A percentile compares a stretch with the other conserved stretches of the same genome.
Conservation (phyloP, 2,797 vertebrate species). For the Pitangus sulphuratus region DNA sequence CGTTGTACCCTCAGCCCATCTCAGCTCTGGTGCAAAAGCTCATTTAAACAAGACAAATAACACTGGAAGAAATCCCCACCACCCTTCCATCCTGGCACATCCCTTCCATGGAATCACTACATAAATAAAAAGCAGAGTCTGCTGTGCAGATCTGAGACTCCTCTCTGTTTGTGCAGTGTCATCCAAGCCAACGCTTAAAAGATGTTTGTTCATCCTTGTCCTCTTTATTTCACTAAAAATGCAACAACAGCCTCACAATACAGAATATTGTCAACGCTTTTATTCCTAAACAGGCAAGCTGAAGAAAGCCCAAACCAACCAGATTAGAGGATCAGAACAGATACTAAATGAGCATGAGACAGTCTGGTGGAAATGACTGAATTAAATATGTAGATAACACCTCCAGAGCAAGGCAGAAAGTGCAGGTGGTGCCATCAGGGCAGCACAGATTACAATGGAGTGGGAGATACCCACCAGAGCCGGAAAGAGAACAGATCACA, state of each 20-base stretch:
- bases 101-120: neutral
- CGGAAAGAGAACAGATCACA: slow-evolving; percentile 11
- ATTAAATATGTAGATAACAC: neutral
- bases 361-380: neutral
- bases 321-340: neutral
- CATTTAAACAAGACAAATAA: neutral
- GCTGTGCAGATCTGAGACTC: rapidly evolving
- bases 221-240: neutral
- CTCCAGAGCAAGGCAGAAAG: neutral
- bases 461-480: neutral
- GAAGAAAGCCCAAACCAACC: slow-evolving; percentile 36
- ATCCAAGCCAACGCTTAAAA: neutral
- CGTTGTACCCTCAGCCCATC: neutral
- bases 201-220: neutral
- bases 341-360: neutral
- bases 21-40: neutral
- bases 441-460: neutral
- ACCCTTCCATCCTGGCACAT: neutral
- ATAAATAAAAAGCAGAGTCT: neutral
- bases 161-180: neutral
- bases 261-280: neutral
- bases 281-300: slow-evolving; percentile 1
- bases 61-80: neutral
- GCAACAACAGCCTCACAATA: neutral
- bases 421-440: neutral